Evolutionary conservation across 92 coral and sea anemone genomes (phyloP).

Genomic region (Muricea muricata): DNA sequence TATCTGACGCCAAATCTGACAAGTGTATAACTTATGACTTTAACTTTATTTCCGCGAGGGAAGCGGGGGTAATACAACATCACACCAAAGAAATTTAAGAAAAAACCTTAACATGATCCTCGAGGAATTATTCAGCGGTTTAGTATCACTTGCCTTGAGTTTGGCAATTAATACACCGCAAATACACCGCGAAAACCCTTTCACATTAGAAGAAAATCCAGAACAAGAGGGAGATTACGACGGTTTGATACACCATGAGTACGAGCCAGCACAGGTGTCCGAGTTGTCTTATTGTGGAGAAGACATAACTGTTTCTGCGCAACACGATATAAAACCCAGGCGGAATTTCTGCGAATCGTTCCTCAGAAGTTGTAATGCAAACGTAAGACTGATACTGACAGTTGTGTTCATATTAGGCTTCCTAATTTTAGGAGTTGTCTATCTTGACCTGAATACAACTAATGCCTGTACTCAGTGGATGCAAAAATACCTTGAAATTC

Average conservation of each 20-base stretch:
- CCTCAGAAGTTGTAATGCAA: not conserved
- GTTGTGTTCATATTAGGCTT: conserved; percentile 1
- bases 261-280: not conserved
- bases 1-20: too few relatives aligned
- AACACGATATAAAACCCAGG: not conserved
- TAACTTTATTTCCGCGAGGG: too few relatives aligned
- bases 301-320: not conserved
- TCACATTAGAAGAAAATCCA: not conserved
- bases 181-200: not conserved
- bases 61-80: too few relatives aligned
- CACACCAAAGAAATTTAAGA: too few relatives aligned
- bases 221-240: not conserved
- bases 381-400: not conserved
- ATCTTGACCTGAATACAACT: not conserved
- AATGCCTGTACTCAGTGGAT: not conserved
- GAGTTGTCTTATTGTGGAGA: not conserved
- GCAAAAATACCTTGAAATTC: not conserved
- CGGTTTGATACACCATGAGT: not conserved
- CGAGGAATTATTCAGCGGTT: not conserved
- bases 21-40: too few relatives aligned
- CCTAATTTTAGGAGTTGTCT: not conserved
- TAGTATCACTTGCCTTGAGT: not conserved
- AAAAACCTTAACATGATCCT: too few relatives aligned
- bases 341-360: not conserved
- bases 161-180: not conserved